phyloP scores from a whole-genome alignment of 2,888 invertebrate species.

The Orchestes rusci region DNA sequence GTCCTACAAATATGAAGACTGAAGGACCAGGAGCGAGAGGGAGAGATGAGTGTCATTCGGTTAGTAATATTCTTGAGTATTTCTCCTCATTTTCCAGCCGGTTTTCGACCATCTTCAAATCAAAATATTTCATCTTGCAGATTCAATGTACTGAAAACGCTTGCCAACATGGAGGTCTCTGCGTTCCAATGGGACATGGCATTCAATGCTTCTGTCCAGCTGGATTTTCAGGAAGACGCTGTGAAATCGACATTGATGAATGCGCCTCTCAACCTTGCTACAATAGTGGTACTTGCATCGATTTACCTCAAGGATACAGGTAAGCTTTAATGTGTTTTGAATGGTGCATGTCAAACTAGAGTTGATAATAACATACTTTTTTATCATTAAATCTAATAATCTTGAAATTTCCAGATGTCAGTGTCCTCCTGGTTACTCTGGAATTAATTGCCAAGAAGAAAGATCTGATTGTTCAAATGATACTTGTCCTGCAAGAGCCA shows the following conservation, averaged over 20 bases:
- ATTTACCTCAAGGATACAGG: slow-evolving; percentile 82
- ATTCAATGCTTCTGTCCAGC: slow-evolving; percentile 91
- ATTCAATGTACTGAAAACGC: slow-evolving; percentile 79
- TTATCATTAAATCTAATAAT: no score
- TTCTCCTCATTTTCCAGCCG: no score
- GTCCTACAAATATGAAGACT: slow-evolving; percentile 86
- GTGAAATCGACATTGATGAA: slow-evolving; percentile 92
- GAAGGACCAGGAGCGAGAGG: slow-evolving; percentile 70
- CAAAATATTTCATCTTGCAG: slow-evolving; percentile 6
- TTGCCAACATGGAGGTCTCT: slow-evolving; percentile 87
- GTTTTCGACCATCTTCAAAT: no score
- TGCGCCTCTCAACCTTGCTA: slow-evolving; percentile 92
- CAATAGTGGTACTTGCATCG: slow-evolving; percentile 87
- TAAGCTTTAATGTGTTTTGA: slow-evolving; percentile 32
- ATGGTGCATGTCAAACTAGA: not conserved
- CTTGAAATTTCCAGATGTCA: no score
- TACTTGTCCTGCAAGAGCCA: slow-evolving; percentile 90
- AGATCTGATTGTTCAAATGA: slow-evolving; percentile 80
- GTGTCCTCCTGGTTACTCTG: slow-evolving; percentile 79
- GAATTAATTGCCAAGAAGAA: slow-evolving; percentile 93
- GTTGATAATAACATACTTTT: not conserved
- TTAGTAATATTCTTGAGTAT: no score
- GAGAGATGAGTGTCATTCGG: slow-evolving; percentile 78
- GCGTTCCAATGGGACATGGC: slow-evolving; percentile 79
- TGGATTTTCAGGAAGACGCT: slow-evolving; percentile 86